Percentiles rank a stretch among this genome's conserved stretches.
These are phyloP conservation scores for Drosophila robusta DNA, from an alignment of 2,888 invertebrate genomes.

Conservation along the genomic window DNA sequence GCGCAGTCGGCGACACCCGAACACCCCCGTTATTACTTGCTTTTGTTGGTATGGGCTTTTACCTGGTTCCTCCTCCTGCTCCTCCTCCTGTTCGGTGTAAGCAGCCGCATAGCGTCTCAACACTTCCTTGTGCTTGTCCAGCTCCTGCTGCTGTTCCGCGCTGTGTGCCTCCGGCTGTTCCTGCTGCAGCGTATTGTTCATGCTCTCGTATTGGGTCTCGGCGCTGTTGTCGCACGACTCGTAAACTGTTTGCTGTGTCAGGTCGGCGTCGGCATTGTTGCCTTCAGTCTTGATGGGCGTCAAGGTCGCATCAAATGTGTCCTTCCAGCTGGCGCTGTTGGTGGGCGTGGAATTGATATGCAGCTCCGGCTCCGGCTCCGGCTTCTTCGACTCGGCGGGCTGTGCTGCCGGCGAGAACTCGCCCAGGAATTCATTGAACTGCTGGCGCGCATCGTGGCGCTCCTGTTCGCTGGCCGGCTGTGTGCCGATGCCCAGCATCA, in stretches of 20 bases:
- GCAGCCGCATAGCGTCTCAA: conserved; percentile 62
- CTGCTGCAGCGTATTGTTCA: conserved; percentile 23
- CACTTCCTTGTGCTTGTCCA: conserved; percentile 67
- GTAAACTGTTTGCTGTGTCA: conserved; percentile 49
- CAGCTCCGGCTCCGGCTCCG: not conserved
- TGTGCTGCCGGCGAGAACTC: conserved; percentile 52
- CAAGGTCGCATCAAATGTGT: conserved; percentile 31
- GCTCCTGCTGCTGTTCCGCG: conserved; percentile 12
- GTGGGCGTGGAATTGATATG: conserved; percentile 73
- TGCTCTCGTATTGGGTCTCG: conserved; percentile 67
- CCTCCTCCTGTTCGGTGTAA: conserved; percentile 46
- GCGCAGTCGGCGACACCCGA: no score
- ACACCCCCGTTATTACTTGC: no score
- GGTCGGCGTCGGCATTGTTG: conserved; percentile 1
- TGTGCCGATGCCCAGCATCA: conserved; percentile 85
- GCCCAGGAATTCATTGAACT: conserved; percentile 78
- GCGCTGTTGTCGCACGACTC: conserved; percentile 48
- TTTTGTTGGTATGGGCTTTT: not conserved
- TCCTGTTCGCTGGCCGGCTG: conserved; percentile 45
- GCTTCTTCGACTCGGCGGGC: not conserved
- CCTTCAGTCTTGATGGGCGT: conserved; percentile 56
- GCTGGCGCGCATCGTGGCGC: conserved; percentile 67
- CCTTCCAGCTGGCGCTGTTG: conserved; percentile 35
- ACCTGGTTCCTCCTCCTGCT: conserved; percentile 44
- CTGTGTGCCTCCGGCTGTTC: conserved; percentile 1